Evolutionary conservation across 2,888 invertebrate species (phyloP).

Genomic region (Diaprepes abbreviatus): DNA sequence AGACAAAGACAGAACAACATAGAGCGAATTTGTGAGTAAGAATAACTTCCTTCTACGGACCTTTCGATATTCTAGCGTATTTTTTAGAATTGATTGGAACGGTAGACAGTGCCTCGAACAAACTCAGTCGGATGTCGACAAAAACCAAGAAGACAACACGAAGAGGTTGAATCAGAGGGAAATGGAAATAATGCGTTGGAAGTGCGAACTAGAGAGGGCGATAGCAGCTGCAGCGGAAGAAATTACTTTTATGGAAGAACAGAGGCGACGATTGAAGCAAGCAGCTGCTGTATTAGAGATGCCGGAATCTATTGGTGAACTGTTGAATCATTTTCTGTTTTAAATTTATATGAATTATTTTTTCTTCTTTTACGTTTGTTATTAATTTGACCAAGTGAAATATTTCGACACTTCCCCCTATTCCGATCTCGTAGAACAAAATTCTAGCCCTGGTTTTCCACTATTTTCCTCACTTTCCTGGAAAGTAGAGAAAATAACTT

Average conservation of each 20-base stretch:
- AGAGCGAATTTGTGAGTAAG: conserved; percentile 62
- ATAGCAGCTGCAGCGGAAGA: conserved; percentile 79
- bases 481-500: no score
- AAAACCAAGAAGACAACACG: conserved; percentile 78
- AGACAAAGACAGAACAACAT: conserved; percentile 59
- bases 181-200: conserved; percentile 81
- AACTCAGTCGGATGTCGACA: conserved; percentile 76
- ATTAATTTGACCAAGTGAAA: no score
- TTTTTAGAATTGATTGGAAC: conserved; percentile 71
- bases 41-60: no score
- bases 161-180: conserved; percentile 76
- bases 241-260: conserved; percentile 77
- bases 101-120: conserved; percentile 76
- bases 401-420: no score
- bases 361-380: no score
- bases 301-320: conserved; percentile 78
- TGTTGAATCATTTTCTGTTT: no score
- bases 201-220: conserved; percentile 79
- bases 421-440: not conserved
- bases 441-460: not conserved
- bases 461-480: not conserved
- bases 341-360: no score
- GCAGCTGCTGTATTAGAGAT: conserved; percentile 77
- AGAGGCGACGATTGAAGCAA: conserved; percentile 77
- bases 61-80: not conserved